Conservation (phyloP, 2,797 vertebrate genomes). For the Steatocranus sp. region DNA sequence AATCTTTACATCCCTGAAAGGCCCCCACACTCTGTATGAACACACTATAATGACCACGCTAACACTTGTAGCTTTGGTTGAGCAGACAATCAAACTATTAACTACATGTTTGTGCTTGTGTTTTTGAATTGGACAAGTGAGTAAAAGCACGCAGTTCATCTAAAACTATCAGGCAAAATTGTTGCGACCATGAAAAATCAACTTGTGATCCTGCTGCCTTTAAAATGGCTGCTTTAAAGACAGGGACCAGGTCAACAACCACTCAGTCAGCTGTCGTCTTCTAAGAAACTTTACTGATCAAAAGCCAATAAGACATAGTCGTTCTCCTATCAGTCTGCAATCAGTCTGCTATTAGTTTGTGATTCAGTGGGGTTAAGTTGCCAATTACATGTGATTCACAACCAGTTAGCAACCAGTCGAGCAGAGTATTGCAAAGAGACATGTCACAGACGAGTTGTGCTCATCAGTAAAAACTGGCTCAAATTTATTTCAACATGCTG, state of each 20-base stretch:
- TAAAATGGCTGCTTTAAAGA: rapidly evolving
- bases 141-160: background rate
- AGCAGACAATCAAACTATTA: background rate
- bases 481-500: background rate
- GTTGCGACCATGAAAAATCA: background rate
- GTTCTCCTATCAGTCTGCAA: background rate
- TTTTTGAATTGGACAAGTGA: background rate
- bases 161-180: background rate
- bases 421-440: background rate
- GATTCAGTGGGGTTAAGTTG: background rate
- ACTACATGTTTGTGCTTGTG: background rate
- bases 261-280: background rate
- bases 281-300: background rate
- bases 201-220: background rate
- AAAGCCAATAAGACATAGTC: background rate
- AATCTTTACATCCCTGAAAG: background rate
- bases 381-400: background rate
- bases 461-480: background rate
- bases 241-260: background rate
- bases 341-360: background rate
- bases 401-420: background rate
- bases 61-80: background rate
- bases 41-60: background rate
- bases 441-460: background rate
- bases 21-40: background rate